A percentile compares a stretch with the other conserved stretches of the same genome.
Conservation (phyloP, 2,113 vertebrate species). For the Hemiscyllium ocellatum region DNA sequence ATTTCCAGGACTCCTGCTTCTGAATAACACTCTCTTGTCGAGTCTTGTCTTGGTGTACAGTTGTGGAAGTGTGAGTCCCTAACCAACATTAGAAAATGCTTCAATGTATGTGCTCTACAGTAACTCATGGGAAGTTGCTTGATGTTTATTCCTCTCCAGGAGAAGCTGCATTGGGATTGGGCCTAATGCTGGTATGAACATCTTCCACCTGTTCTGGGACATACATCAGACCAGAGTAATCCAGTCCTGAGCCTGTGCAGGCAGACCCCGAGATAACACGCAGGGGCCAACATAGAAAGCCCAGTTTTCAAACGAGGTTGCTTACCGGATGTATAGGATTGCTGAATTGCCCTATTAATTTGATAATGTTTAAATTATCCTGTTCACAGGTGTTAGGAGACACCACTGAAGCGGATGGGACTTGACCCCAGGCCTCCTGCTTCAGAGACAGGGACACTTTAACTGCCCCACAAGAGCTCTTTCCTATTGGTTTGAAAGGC, state of each 20-base stretch:
- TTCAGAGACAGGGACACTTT: no score
- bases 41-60: neutral
- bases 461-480: no score
- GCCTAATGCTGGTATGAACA: neutral
- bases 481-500: no score
- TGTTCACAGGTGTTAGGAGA: no score
- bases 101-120: neutral
- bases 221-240: no score
- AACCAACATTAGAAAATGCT: neutral
- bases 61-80: neutral
- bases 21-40: neutral
- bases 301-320: neutral
- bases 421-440: no score
- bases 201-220: neutral
- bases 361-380: no score
- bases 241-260: neutral
- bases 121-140: neutral
- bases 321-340: neutral
- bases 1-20: neutral
- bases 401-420: no score
- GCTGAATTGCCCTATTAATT: neutral
- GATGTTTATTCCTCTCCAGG: neutral
- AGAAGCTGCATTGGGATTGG: neutral
- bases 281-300: neutral
- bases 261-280: neutral